phyloP scores from a whole-genome alignment of 2,888 invertebrate species.

The Leptinotarsa haldemani region DNA sequence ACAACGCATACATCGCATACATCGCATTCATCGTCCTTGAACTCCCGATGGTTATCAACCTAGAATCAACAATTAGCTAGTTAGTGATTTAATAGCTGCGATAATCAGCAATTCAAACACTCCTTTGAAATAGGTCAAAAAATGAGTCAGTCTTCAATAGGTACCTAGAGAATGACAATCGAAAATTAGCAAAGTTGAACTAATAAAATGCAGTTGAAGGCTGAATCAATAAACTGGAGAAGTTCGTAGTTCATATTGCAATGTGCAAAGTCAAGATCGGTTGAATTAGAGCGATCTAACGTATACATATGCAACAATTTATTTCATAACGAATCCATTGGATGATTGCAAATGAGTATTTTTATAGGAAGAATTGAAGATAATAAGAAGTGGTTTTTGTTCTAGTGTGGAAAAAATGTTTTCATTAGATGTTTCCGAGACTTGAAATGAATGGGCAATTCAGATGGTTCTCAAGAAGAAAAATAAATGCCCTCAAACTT shows the following conservation, averaged over 20 bases:
- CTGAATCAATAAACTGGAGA: slow-evolving; percentile 49
- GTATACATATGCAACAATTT: no score
- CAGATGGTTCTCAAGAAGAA: no score
- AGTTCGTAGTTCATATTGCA: slow-evolving; percentile 35
- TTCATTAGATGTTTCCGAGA: no score
- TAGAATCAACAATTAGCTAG: background rate
- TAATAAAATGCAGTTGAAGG: slow-evolving; percentile 56
- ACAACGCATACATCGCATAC: background rate
- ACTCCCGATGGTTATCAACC: background rate
- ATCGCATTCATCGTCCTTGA: background rate
- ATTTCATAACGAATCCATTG: no score
- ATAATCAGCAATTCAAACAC: slow-evolving; percentile 3
- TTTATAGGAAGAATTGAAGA: no score
- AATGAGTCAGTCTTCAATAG: slow-evolving; percentile 12
- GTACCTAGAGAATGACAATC: slow-evolving; percentile 15
- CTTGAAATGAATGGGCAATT: no score
- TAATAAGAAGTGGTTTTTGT: no score
- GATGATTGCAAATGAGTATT: no score
- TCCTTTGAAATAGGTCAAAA: background rate
- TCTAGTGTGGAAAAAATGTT: no score
- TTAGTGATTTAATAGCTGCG: background rate
- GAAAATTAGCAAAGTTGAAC: slow-evolving; percentile 46
- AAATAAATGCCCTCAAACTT: no score
- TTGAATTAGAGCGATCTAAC: background rate
- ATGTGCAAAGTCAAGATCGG: slow-evolving; percentile 42